Conservation (phyloP, 2,888 invertebrate species). For the Hypselothyrea guttata region DNA sequence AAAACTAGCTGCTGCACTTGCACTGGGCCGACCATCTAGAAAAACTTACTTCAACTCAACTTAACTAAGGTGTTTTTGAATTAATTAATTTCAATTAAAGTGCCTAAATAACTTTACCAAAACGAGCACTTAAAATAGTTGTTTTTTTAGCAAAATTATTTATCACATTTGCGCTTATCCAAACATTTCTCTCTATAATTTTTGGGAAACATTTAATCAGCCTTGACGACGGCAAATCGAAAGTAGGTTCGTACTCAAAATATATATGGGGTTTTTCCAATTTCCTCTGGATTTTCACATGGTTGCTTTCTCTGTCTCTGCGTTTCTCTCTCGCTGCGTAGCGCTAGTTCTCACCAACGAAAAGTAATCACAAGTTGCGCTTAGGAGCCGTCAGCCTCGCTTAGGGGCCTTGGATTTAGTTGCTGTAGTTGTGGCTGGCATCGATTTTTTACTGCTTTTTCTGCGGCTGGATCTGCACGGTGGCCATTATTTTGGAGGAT, state of each 20-base stretch:
- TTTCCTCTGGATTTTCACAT: conserved; percentile 59
- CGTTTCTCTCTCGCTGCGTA: conserved; percentile 22
- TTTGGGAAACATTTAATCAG: conserved; percentile 28
- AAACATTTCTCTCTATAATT: conserved; percentile 35
- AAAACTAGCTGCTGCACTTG: conserved; percentile 54
- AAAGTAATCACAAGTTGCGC: conserved; percentile 74
- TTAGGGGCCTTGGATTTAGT: conserved; percentile 25
- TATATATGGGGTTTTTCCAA: conserved; percentile 50
- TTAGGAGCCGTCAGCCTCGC: conserved; percentile 61
- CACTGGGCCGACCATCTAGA: conserved; percentile 60
- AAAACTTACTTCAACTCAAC: conserved; percentile 27
- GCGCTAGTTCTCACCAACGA: conserved; percentile 76
- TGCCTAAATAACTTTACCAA: conserved; percentile 57
- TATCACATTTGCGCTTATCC: conserved; percentile 76
- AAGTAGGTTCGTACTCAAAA: conserved; percentile 24
- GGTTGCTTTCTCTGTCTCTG: conserved; percentile 24
- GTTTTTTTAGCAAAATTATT: conserved; percentile 67
- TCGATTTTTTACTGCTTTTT: conserved; percentile 55
- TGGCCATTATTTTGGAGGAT: conserved; percentile 63
- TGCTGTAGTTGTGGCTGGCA: conserved; percentile 19
- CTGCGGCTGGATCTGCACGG: conserved; percentile 77
- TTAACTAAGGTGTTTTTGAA: conserved; percentile 8
- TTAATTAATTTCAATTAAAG: conserved; percentile 13
- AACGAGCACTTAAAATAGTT: conserved; percentile 59
- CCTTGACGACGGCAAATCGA: conserved; percentile 55